phyloP scores from a whole-genome alignment of 2,113 vertebrate species.

The Tangachromis dhanisi region DNA sequence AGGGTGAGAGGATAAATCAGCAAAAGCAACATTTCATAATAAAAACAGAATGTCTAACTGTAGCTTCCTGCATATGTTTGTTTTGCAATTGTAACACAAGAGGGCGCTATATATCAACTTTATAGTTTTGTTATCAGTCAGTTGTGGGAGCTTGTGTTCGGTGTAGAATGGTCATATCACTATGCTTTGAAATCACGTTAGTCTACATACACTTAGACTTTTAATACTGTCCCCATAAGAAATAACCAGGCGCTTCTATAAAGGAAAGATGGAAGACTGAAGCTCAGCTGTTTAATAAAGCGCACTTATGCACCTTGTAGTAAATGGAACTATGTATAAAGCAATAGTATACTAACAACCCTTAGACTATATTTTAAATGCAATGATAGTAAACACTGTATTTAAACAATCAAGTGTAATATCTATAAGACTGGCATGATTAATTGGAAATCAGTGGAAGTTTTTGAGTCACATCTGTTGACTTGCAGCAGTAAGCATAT shows the following conservation, averaged over 20 bases:
- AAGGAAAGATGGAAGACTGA: not conserved
- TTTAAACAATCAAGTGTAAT: not conserved
- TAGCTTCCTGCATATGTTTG: not conserved
- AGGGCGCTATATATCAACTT: conserved; percentile 28
- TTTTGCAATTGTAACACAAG: conserved; percentile 26
- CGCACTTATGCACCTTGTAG: not conserved
- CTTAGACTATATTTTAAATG: not conserved
- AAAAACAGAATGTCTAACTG: not conserved
- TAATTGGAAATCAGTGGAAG: not conserved
- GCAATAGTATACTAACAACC: not conserved
- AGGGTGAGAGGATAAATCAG: not conserved
- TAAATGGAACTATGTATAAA: not conserved
- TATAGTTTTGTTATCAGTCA: not conserved
- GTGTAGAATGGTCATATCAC: not conserved
- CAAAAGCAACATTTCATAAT: not conserved
- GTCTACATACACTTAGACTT: not conserved
- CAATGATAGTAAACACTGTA: not conserved
- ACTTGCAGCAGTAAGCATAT: not conserved
- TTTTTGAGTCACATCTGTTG: not conserved
- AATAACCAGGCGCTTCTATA: not conserved
- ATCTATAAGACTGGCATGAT: not conserved
- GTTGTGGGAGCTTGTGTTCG: not conserved
- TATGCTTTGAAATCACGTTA: not conserved
- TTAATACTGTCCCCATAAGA: not conserved
- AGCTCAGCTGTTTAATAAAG: not conserved